Conservation (phyloP, 2,113 vertebrate species). For the Podilymbus podiceps region DNA sequence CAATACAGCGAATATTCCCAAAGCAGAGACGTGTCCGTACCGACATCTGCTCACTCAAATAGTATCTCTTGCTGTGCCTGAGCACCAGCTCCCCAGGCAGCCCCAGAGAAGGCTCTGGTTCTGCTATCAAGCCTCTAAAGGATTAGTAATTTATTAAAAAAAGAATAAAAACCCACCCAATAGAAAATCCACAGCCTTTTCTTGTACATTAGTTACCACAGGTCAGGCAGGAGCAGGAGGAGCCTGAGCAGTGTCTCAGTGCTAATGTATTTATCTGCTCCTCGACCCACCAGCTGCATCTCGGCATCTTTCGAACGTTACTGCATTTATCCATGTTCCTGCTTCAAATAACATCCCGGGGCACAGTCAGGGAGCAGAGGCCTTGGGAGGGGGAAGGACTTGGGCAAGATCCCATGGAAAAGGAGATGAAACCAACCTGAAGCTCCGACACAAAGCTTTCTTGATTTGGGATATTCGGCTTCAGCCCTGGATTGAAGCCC, state of each 20-base stretch:
- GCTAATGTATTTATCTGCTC: neutral
- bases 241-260: neutral
- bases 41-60: neutral
- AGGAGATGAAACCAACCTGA: neutral
- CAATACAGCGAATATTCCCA: fast-evolving
- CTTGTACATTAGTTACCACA: too few relatives aligned
- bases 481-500: neutral
- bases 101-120: neutral
- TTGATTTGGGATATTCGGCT: neutral
- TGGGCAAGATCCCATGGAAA: neutral
- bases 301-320: neutral
- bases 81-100: neutral
- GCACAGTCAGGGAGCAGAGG: neutral
- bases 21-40: neutral
- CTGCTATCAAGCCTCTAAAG: neutral
- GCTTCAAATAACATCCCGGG: neutral
- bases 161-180: neutral
- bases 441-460: neutral
- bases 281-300: neutral
- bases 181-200: neutral
- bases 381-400: neutral
- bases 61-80: neutral
- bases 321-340: neutral
- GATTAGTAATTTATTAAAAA: neutral
- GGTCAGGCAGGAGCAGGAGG: neutral